Evolutionary conservation across 2,888 invertebrate species (phyloP), one percentile per base, ranked within the genome.

Genomic region (Clistopyga incitator): DNA sequence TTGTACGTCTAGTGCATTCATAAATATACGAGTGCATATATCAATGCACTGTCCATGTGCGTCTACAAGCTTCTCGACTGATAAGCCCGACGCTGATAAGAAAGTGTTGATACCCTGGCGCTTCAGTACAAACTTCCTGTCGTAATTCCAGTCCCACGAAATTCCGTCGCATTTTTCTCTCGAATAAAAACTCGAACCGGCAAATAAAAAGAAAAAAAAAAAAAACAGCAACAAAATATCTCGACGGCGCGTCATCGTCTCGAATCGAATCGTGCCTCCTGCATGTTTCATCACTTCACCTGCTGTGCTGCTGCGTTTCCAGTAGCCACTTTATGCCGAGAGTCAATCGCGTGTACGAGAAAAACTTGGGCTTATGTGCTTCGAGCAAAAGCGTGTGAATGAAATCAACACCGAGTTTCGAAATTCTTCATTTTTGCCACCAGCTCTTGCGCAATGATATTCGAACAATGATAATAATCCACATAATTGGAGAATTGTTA

Each of bases 71-170:
- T 67, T 52, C 29, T 38, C 18, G 4, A 15, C 74, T 70, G 79
- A 83, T 79, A 79, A 76, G 65, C 34, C 42, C 38, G 68, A 56
- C 76, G 54, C 54, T 56, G 80, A 80, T 83, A 79, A 76, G 59
- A 29, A 52, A 71, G 76, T 76, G 18, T 52, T 56, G 54, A 70
- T 42, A 59, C 47, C 25, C 11, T 59, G 52, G 59, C 52, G 71
- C 65, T 38, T 59, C 67, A 38, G 45, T 18, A 77, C 25, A 68
- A 70, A 67, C 52, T 74, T 71, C 67, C 56, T 20, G 52, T 25
- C 29, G 3, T 50, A 59, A 47, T 47, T 54, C 23, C 20, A 38
- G 56, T 20, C 54, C 15, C 42, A 56, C 56, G 54, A 54, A 23
- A 23, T 56, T 56, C 20, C 23, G 38, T 38, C 20, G 56, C 23